phyloP scores from a whole-genome alignment of 35 echinoderm and acorn worm genomes.

The Stichopus chloronotus region DNA sequence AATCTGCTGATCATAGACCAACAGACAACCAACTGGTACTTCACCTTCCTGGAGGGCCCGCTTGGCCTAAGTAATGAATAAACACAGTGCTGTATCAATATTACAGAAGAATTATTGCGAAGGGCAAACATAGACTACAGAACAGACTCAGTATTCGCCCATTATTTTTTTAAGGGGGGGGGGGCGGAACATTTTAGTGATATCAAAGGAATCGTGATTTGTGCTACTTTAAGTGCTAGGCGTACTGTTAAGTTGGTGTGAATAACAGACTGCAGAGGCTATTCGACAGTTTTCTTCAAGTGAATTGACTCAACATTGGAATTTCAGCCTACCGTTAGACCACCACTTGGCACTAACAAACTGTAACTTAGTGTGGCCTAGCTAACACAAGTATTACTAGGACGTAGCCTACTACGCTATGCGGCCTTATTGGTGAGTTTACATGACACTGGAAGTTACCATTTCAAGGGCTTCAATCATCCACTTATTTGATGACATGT shows the following conservation, averaged over 20 bases:
- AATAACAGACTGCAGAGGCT: too few species aligned
- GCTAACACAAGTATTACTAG: neutral
- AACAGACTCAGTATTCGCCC: too few species aligned
- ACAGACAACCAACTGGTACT: constrained; percentile 91
- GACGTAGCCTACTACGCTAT: neutral
- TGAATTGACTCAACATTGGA: too few species aligned
- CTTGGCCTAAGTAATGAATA: constrained; percentile 40
- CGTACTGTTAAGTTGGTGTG: too few species aligned
- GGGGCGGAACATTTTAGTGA: too few species aligned
- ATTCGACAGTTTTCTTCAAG: too few species aligned
- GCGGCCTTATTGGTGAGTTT: neutral
- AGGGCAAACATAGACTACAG: too few species aligned
- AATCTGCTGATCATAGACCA: constrained; percentile 77
- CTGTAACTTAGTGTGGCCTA: neutral
- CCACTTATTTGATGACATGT: neutral
- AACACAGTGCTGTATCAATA: neutral
- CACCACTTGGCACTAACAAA: too few species aligned
- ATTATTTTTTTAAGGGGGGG: too few species aligned
- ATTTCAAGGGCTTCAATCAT: constrained; percentile 23
- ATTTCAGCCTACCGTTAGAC: too few species aligned
- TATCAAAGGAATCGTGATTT: too few species aligned
- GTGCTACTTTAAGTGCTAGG: too few species aligned
- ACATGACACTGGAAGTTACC: neutral
- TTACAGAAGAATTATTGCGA: neutral
- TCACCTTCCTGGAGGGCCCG: constrained; percentile 74